Conservation (phyloP, 2,113 vertebrate species). For the Amblyornis subalaris region DNA sequence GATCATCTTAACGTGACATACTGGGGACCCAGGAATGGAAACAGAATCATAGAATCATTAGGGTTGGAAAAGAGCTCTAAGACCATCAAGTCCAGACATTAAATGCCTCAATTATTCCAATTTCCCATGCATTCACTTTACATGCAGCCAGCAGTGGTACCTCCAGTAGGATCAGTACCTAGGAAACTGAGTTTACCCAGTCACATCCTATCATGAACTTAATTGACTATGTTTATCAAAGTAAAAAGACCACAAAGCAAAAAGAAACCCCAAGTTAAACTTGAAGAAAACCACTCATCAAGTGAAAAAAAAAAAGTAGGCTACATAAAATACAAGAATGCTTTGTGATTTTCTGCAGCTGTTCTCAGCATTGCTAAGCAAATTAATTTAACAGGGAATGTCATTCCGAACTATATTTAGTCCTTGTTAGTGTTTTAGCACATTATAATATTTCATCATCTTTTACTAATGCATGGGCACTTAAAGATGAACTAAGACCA, state of each 20-base stretch:
- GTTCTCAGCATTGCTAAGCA: not conserved
- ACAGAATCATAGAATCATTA: not conserved
- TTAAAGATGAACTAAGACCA: not conserved
- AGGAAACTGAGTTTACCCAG: not conserved
- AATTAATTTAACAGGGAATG: not conserved
- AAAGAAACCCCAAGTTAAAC: not conserved
- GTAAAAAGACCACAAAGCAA: not conserved
- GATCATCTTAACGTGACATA: not conserved
- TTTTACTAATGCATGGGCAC: not conserved
- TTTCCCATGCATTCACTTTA: not conserved
- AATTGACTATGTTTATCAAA: not conserved
- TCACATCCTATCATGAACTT: not conserved
- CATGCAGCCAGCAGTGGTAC: not conserved
- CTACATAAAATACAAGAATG: not conserved
- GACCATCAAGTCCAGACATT: not conserved
- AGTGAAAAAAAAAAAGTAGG: not conserved
- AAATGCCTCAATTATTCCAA: not conserved
- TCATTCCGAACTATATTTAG: not conserved
- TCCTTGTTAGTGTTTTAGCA: not conserved
- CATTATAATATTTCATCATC: not conserved
- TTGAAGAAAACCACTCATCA: not conserved
- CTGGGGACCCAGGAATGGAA: not conserved
- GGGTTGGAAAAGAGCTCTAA: not conserved
- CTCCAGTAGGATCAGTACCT: not conserved
- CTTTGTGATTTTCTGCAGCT: not conserved